Percentiles rank a stretch among this genome's conserved stretches.
These are phyloP conservation scores for Apus apus DNA, from an alignment of 2,113 vertebrate genomes.

Conservation along the genomic window DNA sequence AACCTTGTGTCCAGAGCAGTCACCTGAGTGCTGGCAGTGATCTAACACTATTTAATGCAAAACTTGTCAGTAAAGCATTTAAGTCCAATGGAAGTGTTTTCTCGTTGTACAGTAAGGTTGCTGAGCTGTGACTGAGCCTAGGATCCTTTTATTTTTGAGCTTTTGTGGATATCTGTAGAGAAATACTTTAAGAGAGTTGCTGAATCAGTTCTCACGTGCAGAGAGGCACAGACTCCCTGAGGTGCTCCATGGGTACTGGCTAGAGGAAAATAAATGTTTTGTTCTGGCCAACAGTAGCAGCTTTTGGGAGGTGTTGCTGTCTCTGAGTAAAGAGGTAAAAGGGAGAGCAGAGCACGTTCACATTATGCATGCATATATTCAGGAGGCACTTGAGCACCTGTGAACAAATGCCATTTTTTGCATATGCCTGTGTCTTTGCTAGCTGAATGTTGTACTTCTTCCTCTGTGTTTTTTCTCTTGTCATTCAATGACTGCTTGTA, in stretches of 20 bases:
- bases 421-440: background rate
- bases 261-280: background rate
- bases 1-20: background rate
- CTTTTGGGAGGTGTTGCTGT: background rate
- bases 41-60: background rate
- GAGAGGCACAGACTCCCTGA: background rate
- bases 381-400: background rate
- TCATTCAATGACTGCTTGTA: background rate
- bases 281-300: background rate
- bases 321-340: background rate
- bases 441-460: background rate
- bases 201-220: background rate
- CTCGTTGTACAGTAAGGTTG: background rate
- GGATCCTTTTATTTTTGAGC: background rate
- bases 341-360: background rate
- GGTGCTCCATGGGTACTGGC: rapidly evolving
- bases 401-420: background rate
- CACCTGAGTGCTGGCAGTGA: background rate
- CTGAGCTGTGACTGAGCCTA: background rate
- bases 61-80: background rate
- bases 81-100: background rate
- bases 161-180: background rate
- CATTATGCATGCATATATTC: background rate
- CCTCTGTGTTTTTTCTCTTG: background rate
- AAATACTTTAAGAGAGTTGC: background rate